Conservation (phyloP, 2,888 invertebrate species). For the Platerodrilus igneus region DNA sequence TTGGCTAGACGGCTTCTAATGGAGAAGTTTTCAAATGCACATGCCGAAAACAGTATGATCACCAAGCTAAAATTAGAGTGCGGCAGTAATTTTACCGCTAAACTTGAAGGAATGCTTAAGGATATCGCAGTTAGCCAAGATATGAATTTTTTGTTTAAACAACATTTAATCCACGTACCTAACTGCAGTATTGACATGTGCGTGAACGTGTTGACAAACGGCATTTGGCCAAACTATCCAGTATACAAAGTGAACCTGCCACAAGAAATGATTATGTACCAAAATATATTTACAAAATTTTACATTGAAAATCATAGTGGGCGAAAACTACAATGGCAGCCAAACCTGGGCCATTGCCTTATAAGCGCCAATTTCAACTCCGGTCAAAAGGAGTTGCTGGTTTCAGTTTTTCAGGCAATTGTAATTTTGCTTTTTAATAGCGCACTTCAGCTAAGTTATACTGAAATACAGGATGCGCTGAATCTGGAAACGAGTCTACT, state of each 20-base stretch:
- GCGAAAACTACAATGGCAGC: conserved; percentile 95
- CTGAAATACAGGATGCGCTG: conserved; percentile 83
- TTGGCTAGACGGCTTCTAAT: conserved; percentile 91
- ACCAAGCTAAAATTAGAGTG: conserved; percentile 97
- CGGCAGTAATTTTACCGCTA: conserved; percentile 95
- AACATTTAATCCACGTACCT: conserved; percentile 49
- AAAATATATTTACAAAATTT: conserved; percentile 92
- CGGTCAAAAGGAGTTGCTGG: conserved; percentile 89
- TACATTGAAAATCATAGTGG: conserved; percentile 95
- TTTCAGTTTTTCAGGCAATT: conserved; percentile 93
- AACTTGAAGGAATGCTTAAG: conserved; percentile 98
- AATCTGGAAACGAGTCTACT: conserved; percentile 89
- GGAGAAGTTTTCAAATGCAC: conserved; percentile 95
- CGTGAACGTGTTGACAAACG: conserved; percentile 93
- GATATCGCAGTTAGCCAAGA: conserved; percentile 97
- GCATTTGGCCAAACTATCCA: conserved; percentile 96
- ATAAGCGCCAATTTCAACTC: conserved; percentile 79
- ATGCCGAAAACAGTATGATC: conserved; percentile 98
- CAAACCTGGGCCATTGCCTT: conserved; percentile 91
- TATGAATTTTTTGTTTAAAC: conserved; percentile 89
- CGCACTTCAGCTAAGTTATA: conserved; percentile 69
- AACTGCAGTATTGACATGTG: conserved; percentile 69
- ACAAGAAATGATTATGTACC: conserved; percentile 79
- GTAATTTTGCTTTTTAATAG: conserved; percentile 91
- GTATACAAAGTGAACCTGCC: conserved; percentile 85